Evolutionary conservation across 2,113 vertebrate species (phyloP).

Genomic region (Neolamprologus modestus): DNA sequence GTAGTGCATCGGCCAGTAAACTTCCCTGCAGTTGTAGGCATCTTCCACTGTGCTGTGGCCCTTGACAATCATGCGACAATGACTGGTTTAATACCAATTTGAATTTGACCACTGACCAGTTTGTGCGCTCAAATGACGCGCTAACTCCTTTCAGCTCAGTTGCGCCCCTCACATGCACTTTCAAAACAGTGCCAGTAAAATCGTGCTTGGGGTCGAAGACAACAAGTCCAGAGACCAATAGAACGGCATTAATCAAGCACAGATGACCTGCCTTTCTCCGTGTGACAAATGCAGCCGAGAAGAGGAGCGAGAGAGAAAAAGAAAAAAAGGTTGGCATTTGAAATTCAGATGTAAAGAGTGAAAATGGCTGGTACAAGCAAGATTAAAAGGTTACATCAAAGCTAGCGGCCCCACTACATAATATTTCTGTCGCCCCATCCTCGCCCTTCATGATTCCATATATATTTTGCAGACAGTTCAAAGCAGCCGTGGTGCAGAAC

Average conservation of each 20-base stretch:
- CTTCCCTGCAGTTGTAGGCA: background rate
- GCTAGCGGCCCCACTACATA: background rate
- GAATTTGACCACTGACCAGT: background rate
- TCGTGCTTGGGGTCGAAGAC: background rate
- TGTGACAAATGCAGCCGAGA: background rate
- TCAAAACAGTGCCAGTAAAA: background rate
- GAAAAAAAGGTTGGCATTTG: background rate
- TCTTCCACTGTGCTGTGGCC: background rate
- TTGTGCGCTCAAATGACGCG: background rate
- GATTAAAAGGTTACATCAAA: conserved; percentile 6
- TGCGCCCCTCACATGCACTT: background rate
- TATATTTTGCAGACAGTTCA: background rate
- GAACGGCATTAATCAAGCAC: conserved; percentile 28
- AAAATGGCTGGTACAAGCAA: background rate
- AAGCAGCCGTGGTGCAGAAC: background rate
- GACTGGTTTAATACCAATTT: background rate
- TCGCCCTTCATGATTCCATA: background rate
- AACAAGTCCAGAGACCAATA: background rate
- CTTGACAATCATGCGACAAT: background rate
- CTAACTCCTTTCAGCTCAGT: conserved; percentile 6
- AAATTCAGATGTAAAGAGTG: background rate
- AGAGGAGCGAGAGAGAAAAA: background rate
- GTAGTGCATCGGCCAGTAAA: background rate
- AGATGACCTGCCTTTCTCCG: conserved; percentile 10
- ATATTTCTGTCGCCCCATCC: background rate